phyloP scores from a whole-genome alignment of 2,113 vertebrate genomes.

The Neogobius melanostomus region DNA sequence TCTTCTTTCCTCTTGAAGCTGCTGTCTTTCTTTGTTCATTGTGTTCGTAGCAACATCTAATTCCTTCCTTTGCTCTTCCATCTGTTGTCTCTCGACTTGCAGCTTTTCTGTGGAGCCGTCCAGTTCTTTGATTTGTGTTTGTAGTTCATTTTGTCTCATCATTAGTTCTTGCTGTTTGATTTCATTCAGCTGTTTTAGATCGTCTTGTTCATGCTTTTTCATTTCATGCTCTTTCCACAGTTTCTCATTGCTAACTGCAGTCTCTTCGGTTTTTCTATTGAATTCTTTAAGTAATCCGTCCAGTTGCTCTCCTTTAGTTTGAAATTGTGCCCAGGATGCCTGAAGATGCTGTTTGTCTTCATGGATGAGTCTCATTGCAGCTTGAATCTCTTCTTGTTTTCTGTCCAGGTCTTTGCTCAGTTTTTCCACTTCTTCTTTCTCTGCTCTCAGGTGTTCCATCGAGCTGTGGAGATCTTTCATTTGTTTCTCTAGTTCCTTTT shows the following conservation, averaged over 20 bases:
- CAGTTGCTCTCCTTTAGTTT: neutral
- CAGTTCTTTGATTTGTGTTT: neutral
- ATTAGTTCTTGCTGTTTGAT: neutral
- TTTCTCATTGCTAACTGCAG: neutral
- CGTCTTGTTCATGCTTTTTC: neutral
- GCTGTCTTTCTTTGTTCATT: neutral
- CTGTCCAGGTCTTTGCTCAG: neutral
- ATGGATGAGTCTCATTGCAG: neutral
- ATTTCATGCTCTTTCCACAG: neutral
- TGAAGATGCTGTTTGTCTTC: neutral
- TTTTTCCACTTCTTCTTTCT: conserved; percentile 3
- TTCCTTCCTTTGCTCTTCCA: neutral
- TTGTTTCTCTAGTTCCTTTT: neutral
- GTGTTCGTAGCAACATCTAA: neutral
- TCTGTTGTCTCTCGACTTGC: neutral
- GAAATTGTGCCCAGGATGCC: neutral
- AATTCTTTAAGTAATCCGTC: neutral
- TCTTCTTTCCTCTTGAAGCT: neutral
- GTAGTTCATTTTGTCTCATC: neutral
- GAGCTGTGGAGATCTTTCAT: neutral
- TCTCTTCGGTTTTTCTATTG: neutral
- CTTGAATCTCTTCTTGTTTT: neutral
- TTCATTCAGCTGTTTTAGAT: neutral
- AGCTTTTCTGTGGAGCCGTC: neutral
- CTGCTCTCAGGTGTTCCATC: neutral